These are phyloP conservation scores for Polyergus mexicanus DNA, from an alignment of 1,140 invertebrate species.

Conservation along the genomic window DNA sequence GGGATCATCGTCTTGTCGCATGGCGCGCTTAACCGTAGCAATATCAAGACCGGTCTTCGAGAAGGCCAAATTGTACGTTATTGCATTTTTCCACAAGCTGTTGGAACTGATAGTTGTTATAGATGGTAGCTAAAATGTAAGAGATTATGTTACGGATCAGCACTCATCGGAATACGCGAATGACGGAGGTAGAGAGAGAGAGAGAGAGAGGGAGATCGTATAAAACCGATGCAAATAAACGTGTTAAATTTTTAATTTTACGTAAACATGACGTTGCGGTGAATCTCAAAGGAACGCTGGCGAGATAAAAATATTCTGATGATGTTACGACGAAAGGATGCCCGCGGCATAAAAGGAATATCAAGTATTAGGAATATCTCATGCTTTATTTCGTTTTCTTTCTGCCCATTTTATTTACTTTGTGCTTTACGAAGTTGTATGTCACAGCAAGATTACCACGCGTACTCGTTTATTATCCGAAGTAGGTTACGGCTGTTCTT, in stretches of 20 bases:
- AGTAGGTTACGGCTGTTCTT: conserved; percentile 42
- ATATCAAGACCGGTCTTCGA: conserved; percentile 1
- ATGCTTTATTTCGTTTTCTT: conserved; percentile 52
- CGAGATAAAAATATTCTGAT: conserved; percentile 38
- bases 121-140: background rate
- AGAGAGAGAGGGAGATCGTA: background rate
- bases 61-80: conserved; percentile 45
- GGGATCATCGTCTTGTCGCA: conserved; percentile 11
- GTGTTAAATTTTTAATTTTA: conserved; percentile 48
- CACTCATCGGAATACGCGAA: background rate
- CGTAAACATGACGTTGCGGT: conserved; percentile 8
- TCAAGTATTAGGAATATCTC: conserved; percentile 57
- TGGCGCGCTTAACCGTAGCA: conserved; percentile 4
- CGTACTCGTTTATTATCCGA: conserved; percentile 42
- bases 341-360: conserved; percentile 46
- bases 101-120: conserved; percentile 2
- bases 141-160: background rate
- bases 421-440: conserved; percentile 37
- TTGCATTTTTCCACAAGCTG: conserved; percentile 26
- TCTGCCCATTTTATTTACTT: conserved; percentile 47
- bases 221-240: background rate
- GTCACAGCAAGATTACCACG: conserved; percentile 49
- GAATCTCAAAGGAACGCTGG: conserved; percentile 21
- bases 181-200: background rate
- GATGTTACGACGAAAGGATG: conserved; percentile 18